Evolutionary conservation across 2,113 vertebrate genomes (phyloP).

Genomic region (Thryonomys swinderianus): DNA sequence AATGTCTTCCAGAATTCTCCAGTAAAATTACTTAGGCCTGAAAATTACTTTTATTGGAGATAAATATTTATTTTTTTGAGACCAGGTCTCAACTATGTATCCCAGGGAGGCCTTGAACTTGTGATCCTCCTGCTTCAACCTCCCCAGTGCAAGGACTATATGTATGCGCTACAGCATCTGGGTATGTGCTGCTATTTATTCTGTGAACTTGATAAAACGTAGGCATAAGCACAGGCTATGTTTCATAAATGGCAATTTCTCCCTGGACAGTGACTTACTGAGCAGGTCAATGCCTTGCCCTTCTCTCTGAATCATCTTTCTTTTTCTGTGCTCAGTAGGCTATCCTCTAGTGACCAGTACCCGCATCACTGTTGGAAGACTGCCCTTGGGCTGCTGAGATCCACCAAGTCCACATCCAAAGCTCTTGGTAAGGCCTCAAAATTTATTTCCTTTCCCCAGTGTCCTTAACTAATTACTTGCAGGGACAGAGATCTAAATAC

Average conservation of each 20-base stretch:
- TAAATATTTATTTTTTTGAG: neutral
- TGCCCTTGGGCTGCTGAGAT: neutral
- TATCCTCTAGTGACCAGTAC: neutral
- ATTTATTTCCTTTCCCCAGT: neutral
- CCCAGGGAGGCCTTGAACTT: neutral
- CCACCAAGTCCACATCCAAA: neutral
- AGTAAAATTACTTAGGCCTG: neutral
- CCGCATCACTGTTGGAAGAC: neutral
- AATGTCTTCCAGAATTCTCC: neutral
- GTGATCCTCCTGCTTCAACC: neutral
- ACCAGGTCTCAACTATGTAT: neutral
- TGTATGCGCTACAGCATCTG: neutral
- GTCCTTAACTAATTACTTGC: neutral
- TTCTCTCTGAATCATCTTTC: neutral
- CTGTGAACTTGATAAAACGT: neutral
- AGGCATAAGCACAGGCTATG: neutral
- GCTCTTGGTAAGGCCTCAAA: neutral
- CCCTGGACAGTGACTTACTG: neutral
- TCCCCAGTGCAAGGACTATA: neutral
- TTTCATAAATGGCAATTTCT: neutral
- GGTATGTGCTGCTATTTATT: neutral
- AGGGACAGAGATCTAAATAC: neutral
- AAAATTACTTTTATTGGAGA: neutral
- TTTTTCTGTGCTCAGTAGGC: neutral
- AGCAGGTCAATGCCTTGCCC: rapidly evolving